These are phyloP conservation scores for Willisornis vidua DNA, from an alignment of 2,113 vertebrate genomes.

Conservation along the genomic window DNA sequence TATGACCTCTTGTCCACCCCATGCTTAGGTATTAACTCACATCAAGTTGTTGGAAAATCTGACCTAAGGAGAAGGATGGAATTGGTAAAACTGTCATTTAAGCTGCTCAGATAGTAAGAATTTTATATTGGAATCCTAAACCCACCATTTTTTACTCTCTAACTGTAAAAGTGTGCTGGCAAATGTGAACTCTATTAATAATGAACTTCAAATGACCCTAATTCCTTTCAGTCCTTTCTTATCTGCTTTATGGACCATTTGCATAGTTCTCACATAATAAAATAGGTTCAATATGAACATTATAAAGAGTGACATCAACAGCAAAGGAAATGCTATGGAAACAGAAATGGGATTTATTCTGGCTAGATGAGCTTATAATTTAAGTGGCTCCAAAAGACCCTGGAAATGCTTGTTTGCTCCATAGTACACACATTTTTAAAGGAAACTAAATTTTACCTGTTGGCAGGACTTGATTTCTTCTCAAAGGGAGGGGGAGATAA, in stretches of 20 bases:
- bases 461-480: background rate
- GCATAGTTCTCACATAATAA: background rate
- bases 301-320: background rate
- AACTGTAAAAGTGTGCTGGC: background rate
- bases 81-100: background rate
- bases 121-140: background rate
- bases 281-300: background rate
- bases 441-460: background rate
- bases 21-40: background rate
- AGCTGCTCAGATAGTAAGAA: background rate
- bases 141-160: background rate
- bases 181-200: background rate
- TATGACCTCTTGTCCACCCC: background rate
- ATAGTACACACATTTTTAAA: background rate
- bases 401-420: background rate
- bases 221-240: background rate
- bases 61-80: background rate
- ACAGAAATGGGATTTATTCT: background rate
- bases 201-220: background rate
- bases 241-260: background rate
- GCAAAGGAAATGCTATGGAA: background rate
- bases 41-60: background rate
- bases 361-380: background rate
- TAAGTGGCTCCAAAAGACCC: background rate
- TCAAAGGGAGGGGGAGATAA: background rate